Evolutionary conservation across 2,888 invertebrate genomes (phyloP), one percentile per base, ranked within the genome.

Genomic region (Boloria selene): DNA sequence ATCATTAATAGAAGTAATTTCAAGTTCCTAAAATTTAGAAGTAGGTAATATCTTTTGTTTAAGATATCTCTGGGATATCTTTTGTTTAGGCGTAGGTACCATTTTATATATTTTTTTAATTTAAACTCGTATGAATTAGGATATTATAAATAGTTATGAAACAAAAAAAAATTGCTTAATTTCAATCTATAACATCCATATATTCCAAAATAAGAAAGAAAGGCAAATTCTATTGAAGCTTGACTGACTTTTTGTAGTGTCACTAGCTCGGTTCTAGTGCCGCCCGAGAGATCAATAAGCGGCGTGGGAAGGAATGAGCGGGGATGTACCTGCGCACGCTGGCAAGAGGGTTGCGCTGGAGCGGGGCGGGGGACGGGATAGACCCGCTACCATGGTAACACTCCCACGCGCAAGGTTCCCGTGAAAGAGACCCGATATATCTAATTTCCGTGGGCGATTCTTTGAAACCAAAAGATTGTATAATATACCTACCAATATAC

Each of bases 381-480:
- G 26, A 17, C 38, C 73, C 79, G 88, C 82, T 79, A 68, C 83
- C 87, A 90, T 89, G 86, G 82, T 76, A 73, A 91, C 92, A 76
- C 91, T 84, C 92, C 92, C 83, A 91, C 91, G 88, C 86, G 81
- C 80, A 51, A 53, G 80, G 77, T 80, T 79, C 78, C 80, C 77
- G 73, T 69, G 73, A 76, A 75, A 77, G 77, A 78, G 77, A 79
- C 79, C 78, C 77, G 75, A 79, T 81, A 78, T 77, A 86, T 84
- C 83, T 81, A 80, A 80, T 80, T 79, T 80, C 78, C 83, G 86
- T 86, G 80, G 86, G 86, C 81, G 83, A 74, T 72, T 79, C 47
- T 51, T 54, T 61, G 61, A 54, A 66, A 61, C 56, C 38, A 69
- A 69, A 67, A 64, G 51, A 58, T 63, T 64, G 64, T 63, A 53